Conservation (phyloP, 2,888 invertebrate species). For the Latrodectus hesperus region DNA sequence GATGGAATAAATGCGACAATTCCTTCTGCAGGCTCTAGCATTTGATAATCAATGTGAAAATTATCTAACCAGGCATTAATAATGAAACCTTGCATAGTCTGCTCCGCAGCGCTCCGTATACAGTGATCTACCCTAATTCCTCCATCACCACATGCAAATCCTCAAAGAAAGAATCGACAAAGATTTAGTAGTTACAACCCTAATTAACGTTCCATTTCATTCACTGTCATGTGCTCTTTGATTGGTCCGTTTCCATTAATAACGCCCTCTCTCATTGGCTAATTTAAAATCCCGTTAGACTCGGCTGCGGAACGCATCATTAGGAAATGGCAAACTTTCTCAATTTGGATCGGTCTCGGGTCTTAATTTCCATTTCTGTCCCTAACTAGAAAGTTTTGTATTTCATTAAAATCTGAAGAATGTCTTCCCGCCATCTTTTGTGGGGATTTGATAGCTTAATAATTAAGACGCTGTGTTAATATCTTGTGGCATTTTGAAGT, state of each 20-base stretch:
- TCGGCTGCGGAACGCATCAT: slow-evolving; percentile 30
- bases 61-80: slow-evolving; percentile 23
- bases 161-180: slow-evolving; percentile 23
- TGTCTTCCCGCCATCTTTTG: background rate
- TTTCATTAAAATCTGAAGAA: slow-evolving; percentile 38
- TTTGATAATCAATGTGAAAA: slow-evolving; percentile 8
- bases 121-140: background rate
- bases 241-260: slow-evolving; percentile 36
- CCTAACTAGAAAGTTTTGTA: slow-evolving; percentile 32
- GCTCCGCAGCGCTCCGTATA: background rate
- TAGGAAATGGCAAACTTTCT: slow-evolving; percentile 58
- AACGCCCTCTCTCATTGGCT: slow-evolving; percentile 56
- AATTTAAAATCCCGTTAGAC: slow-evolving; percentile 65
- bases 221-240: slow-evolving; percentile 36
- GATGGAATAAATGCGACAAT: no score
- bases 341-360: slow-evolving; percentile 45
- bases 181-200: slow-evolving; percentile 52
- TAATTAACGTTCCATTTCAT: slow-evolving; percentile 47
- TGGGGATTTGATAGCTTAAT: background rate
- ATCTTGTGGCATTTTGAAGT: slow-evolving; percentile 6
- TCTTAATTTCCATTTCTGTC: slow-evolving; percentile 59
- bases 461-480: slow-evolving; percentile 10
- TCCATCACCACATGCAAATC: slow-evolving; percentile 11
- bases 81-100: slow-evolving; percentile 4
- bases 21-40: background rate